Conservation (phyloP, 2,797 vertebrate genomes). For the Syncerus caffer region DNA sequence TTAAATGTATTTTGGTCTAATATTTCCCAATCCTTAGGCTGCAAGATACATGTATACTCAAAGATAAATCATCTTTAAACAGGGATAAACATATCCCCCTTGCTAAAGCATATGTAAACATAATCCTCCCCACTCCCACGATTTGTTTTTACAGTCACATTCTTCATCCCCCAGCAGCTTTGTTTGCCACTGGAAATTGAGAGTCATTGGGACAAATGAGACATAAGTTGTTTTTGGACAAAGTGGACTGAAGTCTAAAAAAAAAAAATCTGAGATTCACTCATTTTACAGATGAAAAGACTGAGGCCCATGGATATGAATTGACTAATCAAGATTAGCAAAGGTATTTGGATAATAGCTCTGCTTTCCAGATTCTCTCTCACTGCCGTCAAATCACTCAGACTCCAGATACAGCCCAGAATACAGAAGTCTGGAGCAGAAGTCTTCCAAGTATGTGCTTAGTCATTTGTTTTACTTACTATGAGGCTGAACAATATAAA, state of each 20-base stretch:
- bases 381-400: background rate
- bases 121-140: background rate
- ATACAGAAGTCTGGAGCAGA: background rate
- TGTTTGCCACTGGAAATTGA: slow-evolving; percentile 11
- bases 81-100: background rate
- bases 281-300: background rate
- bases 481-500: background rate
- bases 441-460: background rate
- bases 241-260: background rate
- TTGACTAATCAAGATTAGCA: background rate
- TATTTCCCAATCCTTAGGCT: background rate
- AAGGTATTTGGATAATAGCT: background rate
- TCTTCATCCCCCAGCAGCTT: background rate
- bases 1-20: background rate
- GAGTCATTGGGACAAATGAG: background rate
- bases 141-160: background rate
- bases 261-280: background rate
- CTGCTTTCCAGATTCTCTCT: background rate
- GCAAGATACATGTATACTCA: background rate
- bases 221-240: background rate
- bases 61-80: background rate
- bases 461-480: background rate
- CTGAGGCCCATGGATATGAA: background rate
- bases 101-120: background rate
- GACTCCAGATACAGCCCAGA: background rate